These are phyloP conservation scores for Peromyscus maniculatus DNA, from an alignment of 2,113 vertebrate species.

Conservation along the genomic window DNA sequence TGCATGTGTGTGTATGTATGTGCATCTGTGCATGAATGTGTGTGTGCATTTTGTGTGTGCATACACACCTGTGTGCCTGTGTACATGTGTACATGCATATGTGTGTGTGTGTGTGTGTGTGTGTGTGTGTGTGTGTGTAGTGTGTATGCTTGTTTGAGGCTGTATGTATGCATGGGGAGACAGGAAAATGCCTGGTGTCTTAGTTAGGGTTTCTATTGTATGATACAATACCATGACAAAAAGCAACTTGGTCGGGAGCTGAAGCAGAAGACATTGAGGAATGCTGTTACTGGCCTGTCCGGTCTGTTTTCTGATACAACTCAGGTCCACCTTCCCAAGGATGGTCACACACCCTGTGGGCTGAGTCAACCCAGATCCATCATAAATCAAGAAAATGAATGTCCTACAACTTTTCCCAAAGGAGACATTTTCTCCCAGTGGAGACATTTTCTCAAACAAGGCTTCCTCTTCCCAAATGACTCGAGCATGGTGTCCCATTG, in stretches of 20 bases:
- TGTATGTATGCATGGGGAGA: background rate
- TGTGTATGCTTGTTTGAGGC: background rate
- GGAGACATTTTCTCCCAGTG: background rate
- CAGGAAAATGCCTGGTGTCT: background rate
- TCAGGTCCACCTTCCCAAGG: background rate
- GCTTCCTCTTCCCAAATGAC: background rate
- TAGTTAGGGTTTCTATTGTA: background rate
- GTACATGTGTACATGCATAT: background rate
- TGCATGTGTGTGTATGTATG: background rate
- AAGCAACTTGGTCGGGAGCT: background rate
- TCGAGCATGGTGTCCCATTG: background rate
- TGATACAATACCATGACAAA: background rate
- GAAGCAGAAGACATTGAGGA: background rate
- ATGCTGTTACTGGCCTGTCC: background rate
- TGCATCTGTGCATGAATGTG: background rate
- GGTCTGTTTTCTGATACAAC: background rate
- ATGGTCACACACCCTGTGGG: background rate
- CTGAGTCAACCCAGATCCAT: background rate
- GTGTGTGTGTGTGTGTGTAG: background rate
- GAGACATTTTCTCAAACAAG: background rate
- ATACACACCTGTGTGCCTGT: background rate
- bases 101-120: background rate
- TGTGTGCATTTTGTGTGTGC: background rate
- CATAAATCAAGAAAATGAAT: background rate
- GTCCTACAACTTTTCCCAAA: background rate